Evolutionary conservation across 2,797 vertebrate species (phyloP), one percentile per base, ranked within the genome.

Genomic region (Percopsis omiscomaycus): DNA sequence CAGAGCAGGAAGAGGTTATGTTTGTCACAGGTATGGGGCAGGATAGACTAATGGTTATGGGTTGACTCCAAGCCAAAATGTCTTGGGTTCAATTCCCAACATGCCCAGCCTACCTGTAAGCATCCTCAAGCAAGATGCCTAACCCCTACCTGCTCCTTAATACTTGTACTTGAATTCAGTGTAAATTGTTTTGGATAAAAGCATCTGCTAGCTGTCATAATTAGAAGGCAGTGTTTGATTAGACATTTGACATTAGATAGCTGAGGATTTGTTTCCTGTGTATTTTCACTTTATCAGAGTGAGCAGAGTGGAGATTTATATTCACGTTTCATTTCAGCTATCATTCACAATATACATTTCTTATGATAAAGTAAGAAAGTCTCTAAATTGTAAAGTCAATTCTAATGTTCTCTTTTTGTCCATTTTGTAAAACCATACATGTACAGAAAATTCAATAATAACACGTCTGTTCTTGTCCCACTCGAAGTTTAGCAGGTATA

Each of bases 241-340:
- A 58, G 74, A 60, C 74, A 42, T 71, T 66, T 82, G 67, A 66
- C 69, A 73, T 73, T 53, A 44, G 54, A 64, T 27, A 54, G 51
- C 61, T 58, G 6, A 54, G 47, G 58, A 73, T 49, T 66, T 37
- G 74, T 30, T 60, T 14, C 12, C n/a, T 28, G 14, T 3, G 14
- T 64, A 66, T 58, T 84, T 86, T 88, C 83, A 84, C 66, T 84
- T 86, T 88, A 69, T 78, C 56, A 53, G 66, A 29, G 16, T 59
- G 28, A n/a, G 16, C 15, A 49, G 52, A 5, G 5, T 16, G 64
- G 15, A 59, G 11, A 16, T 72, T 73, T 49, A 29, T 6, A 47
- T 51, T 12, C 9, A 45, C 3, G 15, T 22, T 3, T 42, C 4
- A 44, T 22, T 3, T 58, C 52, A 53, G 27, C 29, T 29, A 8